A percentile compares a stretch with the other conserved stretches of the same genome.
These are phyloP conservation scores for Artemisiospiza belli DNA, from an alignment of 2,113 vertebrate species.

Conservation along the genomic window DNA sequence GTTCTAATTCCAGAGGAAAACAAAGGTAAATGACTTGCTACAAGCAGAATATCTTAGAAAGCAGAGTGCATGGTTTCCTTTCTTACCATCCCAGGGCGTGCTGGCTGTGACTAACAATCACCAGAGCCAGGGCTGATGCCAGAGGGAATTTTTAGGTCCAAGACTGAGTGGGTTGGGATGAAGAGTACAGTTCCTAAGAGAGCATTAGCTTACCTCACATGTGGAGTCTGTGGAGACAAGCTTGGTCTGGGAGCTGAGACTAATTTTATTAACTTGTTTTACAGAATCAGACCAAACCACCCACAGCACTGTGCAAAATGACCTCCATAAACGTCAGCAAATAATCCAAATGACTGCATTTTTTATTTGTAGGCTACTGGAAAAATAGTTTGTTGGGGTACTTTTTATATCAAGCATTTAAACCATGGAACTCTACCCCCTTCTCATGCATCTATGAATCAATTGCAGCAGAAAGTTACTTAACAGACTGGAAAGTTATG, in stretches of 20 bases:
- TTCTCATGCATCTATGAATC: neutral
- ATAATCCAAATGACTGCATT: neutral
- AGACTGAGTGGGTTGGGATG: neutral
- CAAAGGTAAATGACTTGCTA: neutral
- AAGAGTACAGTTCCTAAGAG: neutral
- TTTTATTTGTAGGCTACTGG: neutral
- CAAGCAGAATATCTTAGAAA: neutral
- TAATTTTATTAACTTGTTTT: neutral
- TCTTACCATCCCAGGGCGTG: neutral
- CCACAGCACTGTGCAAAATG: neutral
- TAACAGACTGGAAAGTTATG: neutral
- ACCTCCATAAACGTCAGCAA: neutral
- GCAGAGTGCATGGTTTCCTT: neutral
- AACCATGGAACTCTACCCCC: neutral
- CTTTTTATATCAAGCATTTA: neutral
- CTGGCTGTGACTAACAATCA: neutral
- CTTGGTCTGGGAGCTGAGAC: neutral
- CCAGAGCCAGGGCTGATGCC: neutral
- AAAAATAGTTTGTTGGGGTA: neutral
- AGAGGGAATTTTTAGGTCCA: neutral
- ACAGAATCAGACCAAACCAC: constrained; percentile 5
- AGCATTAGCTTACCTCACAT: neutral
- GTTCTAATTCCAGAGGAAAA: neutral
- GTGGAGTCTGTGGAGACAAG: neutral
- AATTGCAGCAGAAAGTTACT: neutral